Percentiles rank a stretch among this genome's conserved stretches.
phyloP scores from a whole-genome alignment of 2,888 invertebrate genomes.

The Drosophila meridionalis region DNA sequence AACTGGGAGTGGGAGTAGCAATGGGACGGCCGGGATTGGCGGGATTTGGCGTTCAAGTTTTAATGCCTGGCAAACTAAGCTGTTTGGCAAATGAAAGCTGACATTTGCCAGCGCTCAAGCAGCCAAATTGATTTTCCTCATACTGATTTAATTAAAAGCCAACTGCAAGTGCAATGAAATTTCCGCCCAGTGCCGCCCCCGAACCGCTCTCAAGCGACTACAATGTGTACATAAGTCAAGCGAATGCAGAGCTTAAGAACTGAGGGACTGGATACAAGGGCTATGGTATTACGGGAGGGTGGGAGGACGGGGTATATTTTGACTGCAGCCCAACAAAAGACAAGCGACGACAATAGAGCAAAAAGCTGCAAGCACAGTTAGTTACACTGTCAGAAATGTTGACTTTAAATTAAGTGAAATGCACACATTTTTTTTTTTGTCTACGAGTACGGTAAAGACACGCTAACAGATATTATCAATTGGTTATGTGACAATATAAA shows the following conservation, averaged over 20 bases:
- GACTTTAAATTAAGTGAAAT: slow-evolving; percentile 19
- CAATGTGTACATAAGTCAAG: slow-evolving; percentile 20
- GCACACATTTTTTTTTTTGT: not conserved
- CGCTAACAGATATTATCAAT: not conserved
- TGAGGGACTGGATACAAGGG: too few species aligned
- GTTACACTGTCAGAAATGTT: slow-evolving; percentile 15
- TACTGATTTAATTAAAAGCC: slow-evolving; percentile 70
- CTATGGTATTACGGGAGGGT: not conserved
- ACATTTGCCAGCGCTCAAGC: slow-evolving; percentile 27
- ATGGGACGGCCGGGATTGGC: not conserved
- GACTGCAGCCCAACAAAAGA: slow-evolving; percentile 11
- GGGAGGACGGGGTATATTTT: not conserved
- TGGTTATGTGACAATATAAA: rapidly evolving
- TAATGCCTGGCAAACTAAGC: slow-evolving; percentile 3
- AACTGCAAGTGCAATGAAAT: slow-evolving; percentile 55
- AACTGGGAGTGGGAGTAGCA: not conserved
- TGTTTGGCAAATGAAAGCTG: slow-evolving; percentile 42
- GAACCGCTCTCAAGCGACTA: not conserved
- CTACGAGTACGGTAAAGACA: slow-evolving; percentile 16
- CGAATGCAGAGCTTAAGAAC: slow-evolving; percentile 4
- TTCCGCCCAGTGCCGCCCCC: slow-evolving; percentile 1
- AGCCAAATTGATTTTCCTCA: slow-evolving; percentile 56
- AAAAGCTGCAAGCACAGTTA: not conserved
- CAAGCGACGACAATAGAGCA: slow-evolving; percentile 2
- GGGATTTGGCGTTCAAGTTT: slow-evolving; percentile 6